Conservation (phyloP, 2,797 vertebrate species). For the Mormyrus hasselquistii region DNA sequence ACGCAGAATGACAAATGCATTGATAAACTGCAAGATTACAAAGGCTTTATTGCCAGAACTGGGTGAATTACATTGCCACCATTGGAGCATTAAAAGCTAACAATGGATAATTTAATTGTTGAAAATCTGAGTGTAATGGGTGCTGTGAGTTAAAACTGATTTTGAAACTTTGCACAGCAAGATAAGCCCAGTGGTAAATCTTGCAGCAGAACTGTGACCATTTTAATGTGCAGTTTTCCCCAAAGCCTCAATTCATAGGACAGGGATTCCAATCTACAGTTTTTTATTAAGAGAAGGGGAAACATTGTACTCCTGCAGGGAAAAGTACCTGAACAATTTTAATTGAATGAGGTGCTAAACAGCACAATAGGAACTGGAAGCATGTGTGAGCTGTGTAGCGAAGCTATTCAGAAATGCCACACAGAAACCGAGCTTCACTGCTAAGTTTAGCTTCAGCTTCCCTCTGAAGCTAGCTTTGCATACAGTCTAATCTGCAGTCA, state of each 20-base stretch:
- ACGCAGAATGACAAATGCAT: not conserved
- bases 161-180: not conserved
- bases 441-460: not conserved
- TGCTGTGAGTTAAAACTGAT: not conserved
- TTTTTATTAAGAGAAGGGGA: not conserved
- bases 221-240: not conserved
- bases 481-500: not conserved
- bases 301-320: not conserved
- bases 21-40: not conserved
- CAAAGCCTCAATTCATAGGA: not conserved
- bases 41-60: not conserved
- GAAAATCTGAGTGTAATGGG: slow-evolving; percentile 3
- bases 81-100: slow-evolving; percentile 4
- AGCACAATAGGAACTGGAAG: not conserved
- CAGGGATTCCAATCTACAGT: not conserved
- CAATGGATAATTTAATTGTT: slow-evolving; percentile 1
- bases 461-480: not conserved
- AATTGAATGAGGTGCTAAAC: slow-evolving; percentile 6
- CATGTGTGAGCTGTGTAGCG: not conserved
- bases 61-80: not conserved
- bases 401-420: not conserved
- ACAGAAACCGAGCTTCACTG: not conserved
- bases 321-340: not conserved
- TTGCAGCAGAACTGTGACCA: not conserved
- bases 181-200: not conserved